phyloP scores from a whole-genome alignment of 2,797 vertebrate genomes.

The Poecilia velifera region DNA sequence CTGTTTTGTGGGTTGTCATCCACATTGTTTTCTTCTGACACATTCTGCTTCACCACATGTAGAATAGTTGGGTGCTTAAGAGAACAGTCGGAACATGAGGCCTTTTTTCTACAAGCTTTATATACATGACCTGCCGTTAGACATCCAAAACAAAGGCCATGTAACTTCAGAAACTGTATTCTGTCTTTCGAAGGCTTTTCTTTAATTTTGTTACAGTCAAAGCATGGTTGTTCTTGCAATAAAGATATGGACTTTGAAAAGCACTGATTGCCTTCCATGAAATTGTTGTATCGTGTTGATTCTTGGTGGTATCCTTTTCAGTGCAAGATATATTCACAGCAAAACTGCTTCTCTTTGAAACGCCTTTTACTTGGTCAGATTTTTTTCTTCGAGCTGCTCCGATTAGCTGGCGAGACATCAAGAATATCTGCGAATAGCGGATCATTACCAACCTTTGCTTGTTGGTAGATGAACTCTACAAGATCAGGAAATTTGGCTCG shows the following conservation, averaged over 20 bases:
- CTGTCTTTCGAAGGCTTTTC: neutral
- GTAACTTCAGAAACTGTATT: constrained; percentile 3
- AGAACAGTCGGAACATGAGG: too few relatives aligned
- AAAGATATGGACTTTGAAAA: neutral
- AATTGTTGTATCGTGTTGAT: neutral
- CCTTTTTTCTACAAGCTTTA: neutral
- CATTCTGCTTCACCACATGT: too few relatives aligned
- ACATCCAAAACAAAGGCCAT: constrained; percentile 9
- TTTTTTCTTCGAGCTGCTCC: neutral
- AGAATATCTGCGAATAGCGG: neutral
- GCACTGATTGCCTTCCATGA: neutral
- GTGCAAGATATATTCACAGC: neutral
- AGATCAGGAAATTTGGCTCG: neutral
- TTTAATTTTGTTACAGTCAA: neutral
- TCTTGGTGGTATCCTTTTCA: neutral
- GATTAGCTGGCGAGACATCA: neutral
- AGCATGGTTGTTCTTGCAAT: neutral
- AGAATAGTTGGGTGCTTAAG: too few relatives aligned
- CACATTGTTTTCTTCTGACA: too few relatives aligned
- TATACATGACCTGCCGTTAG: neutral
- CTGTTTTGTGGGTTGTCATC: too few relatives aligned
- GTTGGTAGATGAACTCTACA: neutral
- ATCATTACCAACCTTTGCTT: neutral
- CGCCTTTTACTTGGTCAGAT: neutral
- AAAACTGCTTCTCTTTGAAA: constrained; percentile 8